Percentiles rank a stretch among this genome's conserved stretches.
phyloP scores from a whole-genome alignment of 1,140 invertebrate genomes.

The Papilio helenus region DNA sequence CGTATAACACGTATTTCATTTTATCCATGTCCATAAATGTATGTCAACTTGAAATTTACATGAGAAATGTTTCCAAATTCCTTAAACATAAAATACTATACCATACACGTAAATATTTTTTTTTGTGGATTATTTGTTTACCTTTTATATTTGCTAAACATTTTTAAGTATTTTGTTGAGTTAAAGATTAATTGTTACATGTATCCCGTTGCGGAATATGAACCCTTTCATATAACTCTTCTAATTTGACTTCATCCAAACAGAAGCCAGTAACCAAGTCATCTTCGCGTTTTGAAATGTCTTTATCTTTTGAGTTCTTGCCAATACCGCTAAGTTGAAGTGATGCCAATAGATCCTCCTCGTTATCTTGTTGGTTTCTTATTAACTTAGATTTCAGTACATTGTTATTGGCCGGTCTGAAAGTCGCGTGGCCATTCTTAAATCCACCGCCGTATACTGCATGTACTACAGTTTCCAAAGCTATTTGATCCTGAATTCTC shows the following conservation, averaged over 20 bases:
- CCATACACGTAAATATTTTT: neutral
- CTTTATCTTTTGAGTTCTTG: conserved; percentile 12
- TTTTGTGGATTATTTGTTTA: neutral
- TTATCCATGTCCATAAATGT: neutral
- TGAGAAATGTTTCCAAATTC: neutral
- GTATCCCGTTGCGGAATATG: conserved; percentile 70
- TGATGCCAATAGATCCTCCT: neutral
- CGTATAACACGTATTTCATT: neutral
- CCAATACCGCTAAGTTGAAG: neutral
- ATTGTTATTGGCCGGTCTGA: neutral
- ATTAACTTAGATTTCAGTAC: neutral
- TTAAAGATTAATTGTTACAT: conserved; percentile 40
- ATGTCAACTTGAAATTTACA: neutral
- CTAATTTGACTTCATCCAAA: conserved; percentile 64
- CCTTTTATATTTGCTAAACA: neutral
- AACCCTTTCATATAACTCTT: conserved; percentile 68
- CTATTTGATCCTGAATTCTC: conserved; percentile 70
- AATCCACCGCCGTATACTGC: conserved; percentile 57
- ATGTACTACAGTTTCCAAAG: conserved; percentile 68
- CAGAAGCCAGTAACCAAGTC: conserved; percentile 58
- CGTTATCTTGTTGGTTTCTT: neutral
- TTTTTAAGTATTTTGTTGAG: neutral
- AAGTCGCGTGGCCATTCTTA: conserved; percentile 40
- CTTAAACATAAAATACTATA: neutral
- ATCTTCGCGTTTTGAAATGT: conserved; percentile 54